A percentile compares a stretch with the other conserved stretches of the same genome.
Conservation (phyloP, 2,888 invertebrate genomes). For the Cataglyphis cursor region DNA sequence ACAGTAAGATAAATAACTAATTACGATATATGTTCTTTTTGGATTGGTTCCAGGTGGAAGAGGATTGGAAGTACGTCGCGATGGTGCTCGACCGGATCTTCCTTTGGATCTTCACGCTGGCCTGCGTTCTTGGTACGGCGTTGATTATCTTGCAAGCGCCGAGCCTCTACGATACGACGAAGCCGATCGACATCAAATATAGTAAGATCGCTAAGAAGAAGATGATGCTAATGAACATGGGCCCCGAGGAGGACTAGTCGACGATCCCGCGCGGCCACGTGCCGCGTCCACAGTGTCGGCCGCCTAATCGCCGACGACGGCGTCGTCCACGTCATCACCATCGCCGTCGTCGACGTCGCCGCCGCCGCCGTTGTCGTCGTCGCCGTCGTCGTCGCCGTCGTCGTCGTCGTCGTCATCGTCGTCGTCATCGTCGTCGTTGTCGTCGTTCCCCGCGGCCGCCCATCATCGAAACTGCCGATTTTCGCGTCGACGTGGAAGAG, state of each 20-base stretch:
- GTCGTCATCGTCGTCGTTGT: constrained; percentile 47
- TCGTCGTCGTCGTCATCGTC: constrained; percentile 33
- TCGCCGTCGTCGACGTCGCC: constrained; percentile 49
- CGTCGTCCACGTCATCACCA: constrained; percentile 49
- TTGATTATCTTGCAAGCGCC: constrained; percentile 96
- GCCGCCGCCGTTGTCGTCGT: constrained; percentile 36
- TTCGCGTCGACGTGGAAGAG: constrained; percentile 72
- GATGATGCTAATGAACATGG: constrained; percentile 95
- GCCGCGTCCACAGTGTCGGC: constrained; percentile 67
- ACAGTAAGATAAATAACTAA: not conserved
- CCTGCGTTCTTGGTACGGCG: constrained; percentile 96
- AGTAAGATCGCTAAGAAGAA: constrained; percentile 97
- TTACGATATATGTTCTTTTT: not conserved
- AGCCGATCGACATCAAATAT: constrained; percentile 95
- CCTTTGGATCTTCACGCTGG: constrained; percentile 97
- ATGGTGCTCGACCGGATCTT: constrained; percentile 99
- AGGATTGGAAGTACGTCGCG: constrained; percentile 99
- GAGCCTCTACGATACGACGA: constrained; percentile 95
- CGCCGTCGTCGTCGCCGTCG: constrained; percentile 27
- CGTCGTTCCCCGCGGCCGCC: constrained; percentile 55
- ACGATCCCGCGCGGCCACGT: constrained; percentile 79
- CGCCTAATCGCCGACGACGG: constrained; percentile 44
- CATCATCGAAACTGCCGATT: constrained; percentile 77
- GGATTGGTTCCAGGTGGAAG: constrained; percentile 91
- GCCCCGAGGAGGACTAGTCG: constrained; percentile 90